A percentile compares a stretch with the other conserved stretches of the same genome.
phyloP scores from a whole-genome alignment of 2,888 invertebrate genomes.

The Nipponacmea schrenckii region DNA sequence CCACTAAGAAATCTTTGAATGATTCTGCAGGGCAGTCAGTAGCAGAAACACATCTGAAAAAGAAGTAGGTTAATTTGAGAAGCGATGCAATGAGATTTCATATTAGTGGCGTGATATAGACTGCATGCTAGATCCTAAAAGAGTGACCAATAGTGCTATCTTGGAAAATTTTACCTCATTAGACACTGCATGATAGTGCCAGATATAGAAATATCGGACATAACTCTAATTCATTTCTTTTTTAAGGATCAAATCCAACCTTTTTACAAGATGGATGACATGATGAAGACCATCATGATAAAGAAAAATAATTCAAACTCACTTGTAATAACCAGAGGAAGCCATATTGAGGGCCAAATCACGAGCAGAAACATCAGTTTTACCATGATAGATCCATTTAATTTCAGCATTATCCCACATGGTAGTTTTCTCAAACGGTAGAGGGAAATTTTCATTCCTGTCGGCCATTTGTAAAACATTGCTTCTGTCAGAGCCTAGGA shows the following conservation, averaged over 20 bases:
- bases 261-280: too few relatives aligned
- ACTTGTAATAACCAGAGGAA: conserved; percentile 65
- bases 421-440: conserved; percentile 58
- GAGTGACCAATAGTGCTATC: background rate
- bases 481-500: conserved; percentile 62
- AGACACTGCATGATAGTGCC: too few relatives aligned
- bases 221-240: too few relatives aligned
- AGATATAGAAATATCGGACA: too few relatives aligned
- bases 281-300: too few relatives aligned
- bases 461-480: conserved; percentile 60
- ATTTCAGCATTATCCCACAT: conserved; percentile 59
- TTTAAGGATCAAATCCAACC: too few relatives aligned
- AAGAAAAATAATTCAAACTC: conserved; percentile 17
- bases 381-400: conserved; percentile 57
- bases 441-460: conserved; percentile 60
- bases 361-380: conserved; percentile 39
- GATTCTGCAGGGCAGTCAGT: conserved; percentile 19
- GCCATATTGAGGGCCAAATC: conserved; percentile 62
- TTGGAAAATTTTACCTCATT: too few relatives aligned
- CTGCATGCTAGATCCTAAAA: background rate
- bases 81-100: background rate
- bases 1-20: conserved; percentile 28
- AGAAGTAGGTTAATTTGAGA: background rate
- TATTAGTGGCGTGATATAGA: background rate
- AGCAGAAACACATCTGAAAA: conserved; percentile 19